Base-by-base conservation (phyloP, 2,888 invertebrate species). In the Polydrusus pterygomalis region DNA sequence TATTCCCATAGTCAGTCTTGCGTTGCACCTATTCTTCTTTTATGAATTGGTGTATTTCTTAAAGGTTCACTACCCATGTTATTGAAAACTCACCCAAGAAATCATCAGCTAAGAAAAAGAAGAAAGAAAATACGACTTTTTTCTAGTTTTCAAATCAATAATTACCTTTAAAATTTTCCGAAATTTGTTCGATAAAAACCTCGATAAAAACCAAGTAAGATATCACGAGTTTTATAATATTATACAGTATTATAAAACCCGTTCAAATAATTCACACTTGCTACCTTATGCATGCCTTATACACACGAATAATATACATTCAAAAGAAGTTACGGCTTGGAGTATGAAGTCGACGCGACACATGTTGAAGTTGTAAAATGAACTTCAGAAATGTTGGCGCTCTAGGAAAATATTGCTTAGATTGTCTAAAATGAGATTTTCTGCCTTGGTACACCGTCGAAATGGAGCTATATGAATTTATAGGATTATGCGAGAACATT, bases 351-450 rank as follows among this genome's bases (percentile, higher is more conserved):
- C 70, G 58, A 62, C 54, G 75, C 71, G 71, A 75, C 75, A 75
- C 70, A 72, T 75, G 75, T 75, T 75, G 71, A 47, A 75, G 75
- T 75, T 75, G 75, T 75, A 75, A 75, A 75, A 75, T 75, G 75
- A 75, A 75, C 75, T 71, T 65, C 63, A 18, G 38, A 60, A 38
- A 60, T 60, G 58, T 60, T 60, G 58, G 58, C 58, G 62, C 65
- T 17, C 40, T 60, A 67, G 45, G 71, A 68, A 75, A 75, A 71
- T 71, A 71, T 65, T 45, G 65, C 70, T 38, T 40, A 45, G 38
- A 67, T 74, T 74, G 70, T 70, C 70, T 74, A 54, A 47, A 74
- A 74, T 70, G 70, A 51, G 64, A 70, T 64, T 70, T 69, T 54
- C 20, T 45, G 67, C 73, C 49, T 67, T 73, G 56, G 68, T 68